Evolutionary conservation across 2,888 invertebrate genomes (phyloP).

Genomic region (Nomada goodeniana): DNA sequence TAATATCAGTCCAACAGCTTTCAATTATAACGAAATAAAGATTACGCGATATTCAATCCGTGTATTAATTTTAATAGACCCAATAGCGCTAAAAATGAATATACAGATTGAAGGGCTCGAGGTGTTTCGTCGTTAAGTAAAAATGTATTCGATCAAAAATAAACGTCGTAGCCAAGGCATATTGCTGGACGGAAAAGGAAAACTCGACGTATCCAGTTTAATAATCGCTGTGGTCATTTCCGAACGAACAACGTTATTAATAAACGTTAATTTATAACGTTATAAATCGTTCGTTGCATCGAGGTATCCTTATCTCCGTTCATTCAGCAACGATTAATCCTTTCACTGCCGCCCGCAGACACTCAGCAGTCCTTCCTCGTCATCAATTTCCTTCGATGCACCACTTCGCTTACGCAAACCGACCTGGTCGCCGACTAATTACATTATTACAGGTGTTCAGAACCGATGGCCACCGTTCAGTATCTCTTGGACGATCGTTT

Average conservation of each 20-base stretch:
- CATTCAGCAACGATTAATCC: slow-evolving; percentile 43
- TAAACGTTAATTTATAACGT: not conserved
- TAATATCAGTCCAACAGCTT: too few species aligned
- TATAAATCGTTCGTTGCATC: slow-evolving; percentile 18
- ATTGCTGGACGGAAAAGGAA: not conserved
- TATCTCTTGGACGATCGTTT: slow-evolving; percentile 52
- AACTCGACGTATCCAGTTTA: slow-evolving; percentile 4
- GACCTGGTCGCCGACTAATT: slow-evolving; percentile 46
- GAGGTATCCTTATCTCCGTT: slow-evolving; percentile 31
- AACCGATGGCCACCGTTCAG: slow-evolving; percentile 54
- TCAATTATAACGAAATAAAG: too few species aligned
- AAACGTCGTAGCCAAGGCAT: not conserved
- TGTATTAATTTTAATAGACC: too few species aligned
- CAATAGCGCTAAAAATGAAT: too few species aligned
- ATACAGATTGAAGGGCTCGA: too few species aligned
- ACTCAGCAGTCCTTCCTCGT: slow-evolving; percentile 36
- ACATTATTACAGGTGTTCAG: slow-evolving; percentile 45
- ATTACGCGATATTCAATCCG: too few species aligned
- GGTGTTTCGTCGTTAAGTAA: too few species aligned
- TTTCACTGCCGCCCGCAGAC: slow-evolving; percentile 9
- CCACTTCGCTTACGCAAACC: slow-evolving; percentile 17
- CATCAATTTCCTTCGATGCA: slow-evolving; percentile 52
- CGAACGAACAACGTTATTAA: not conserved
- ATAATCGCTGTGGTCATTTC: slow-evolving; percentile 6
- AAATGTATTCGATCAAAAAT: not conserved